These are phyloP conservation scores for Azemiops feae DNA, from an alignment of 2,113 vertebrate genomes.

Conservation along the genomic window DNA sequence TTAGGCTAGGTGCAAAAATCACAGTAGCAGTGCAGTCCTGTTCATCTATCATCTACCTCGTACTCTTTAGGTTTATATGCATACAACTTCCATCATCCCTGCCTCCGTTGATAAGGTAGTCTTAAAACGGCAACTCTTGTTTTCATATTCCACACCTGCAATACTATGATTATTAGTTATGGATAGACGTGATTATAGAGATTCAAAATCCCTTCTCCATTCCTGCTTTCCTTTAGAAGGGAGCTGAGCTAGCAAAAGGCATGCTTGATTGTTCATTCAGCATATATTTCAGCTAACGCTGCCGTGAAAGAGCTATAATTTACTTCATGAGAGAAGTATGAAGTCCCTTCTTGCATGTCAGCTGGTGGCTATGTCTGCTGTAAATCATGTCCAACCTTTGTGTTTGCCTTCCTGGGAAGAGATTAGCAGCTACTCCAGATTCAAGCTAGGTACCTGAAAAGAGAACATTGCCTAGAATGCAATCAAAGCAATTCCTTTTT, in stretches of 20 bases:
- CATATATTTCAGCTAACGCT: conserved; percentile 42
- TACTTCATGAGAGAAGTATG: conserved; percentile 36
- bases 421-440: not conserved
- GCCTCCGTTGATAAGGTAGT: not conserved
- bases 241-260: not conserved
- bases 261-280: conserved; percentile 8
- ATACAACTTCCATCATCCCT: not conserved
- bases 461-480: not conserved
- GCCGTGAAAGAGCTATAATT: conserved; percentile 38
- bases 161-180: not conserved
- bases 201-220: not conserved
- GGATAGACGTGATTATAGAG: not conserved
- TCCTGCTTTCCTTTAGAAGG: not conserved
- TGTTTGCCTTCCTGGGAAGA: not conserved
- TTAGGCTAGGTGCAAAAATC: no score
- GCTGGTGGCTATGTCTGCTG: not conserved
- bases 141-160: not conserved
- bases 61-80: not conserved
- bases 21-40: no score
- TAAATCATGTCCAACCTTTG: conserved; percentile 35
- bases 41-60: not conserved
- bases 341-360: not conserved
- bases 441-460: not conserved
- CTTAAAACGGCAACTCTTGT: not conserved
- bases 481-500: not conserved